Evolutionary conservation across 1,140 invertebrate species (phyloP).

Genomic region (Brachionus calyciflorus): DNA sequence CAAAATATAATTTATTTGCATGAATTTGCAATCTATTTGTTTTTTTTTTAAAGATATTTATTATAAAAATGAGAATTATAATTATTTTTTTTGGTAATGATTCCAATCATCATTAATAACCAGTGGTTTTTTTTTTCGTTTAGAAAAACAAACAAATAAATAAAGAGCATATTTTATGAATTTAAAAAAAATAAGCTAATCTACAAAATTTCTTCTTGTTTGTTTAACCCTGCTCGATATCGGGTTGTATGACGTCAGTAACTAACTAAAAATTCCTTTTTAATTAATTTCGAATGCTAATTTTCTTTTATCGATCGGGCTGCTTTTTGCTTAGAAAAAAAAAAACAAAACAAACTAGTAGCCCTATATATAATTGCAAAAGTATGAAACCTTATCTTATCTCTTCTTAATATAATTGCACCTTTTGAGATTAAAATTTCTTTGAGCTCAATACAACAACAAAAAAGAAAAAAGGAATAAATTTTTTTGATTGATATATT

Average conservation of each 20-base stretch:
- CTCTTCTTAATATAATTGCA: neutral
- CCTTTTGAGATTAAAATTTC: neutral
- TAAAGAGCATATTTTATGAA: constrained; percentile 14
- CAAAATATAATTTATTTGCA: too few species aligned
- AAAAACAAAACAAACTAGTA: too few species aligned
- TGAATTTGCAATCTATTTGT: neutral
- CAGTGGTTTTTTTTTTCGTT: constrained; percentile 15
- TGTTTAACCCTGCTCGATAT: constrained; percentile 6
- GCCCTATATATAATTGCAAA: neutral
- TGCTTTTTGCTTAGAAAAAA: too few species aligned
- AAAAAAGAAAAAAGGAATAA: too few species aligned
- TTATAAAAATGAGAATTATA: neutral
- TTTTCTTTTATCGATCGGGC: constrained; percentile 14
- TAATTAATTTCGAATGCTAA: constrained; percentile 6
- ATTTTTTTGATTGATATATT: constrained; percentile 16
- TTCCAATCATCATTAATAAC: constrained; percentile 15
- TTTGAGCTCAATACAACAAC: too few species aligned
- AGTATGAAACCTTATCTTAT: constrained; percentile 6
- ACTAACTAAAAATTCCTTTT: too few species aligned
- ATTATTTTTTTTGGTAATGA: constrained; percentile 12
- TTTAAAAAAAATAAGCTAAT: neutral
- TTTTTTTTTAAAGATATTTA: neutral
- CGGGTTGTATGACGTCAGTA: constrained; percentile 18
- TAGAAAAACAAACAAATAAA: too few species aligned
- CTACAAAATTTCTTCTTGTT: neutral